Evolutionary conservation across 2,888 invertebrate species (phyloP), one percentile per base, ranked within the genome.

Genomic region (Cistogaster globosa): DNA sequence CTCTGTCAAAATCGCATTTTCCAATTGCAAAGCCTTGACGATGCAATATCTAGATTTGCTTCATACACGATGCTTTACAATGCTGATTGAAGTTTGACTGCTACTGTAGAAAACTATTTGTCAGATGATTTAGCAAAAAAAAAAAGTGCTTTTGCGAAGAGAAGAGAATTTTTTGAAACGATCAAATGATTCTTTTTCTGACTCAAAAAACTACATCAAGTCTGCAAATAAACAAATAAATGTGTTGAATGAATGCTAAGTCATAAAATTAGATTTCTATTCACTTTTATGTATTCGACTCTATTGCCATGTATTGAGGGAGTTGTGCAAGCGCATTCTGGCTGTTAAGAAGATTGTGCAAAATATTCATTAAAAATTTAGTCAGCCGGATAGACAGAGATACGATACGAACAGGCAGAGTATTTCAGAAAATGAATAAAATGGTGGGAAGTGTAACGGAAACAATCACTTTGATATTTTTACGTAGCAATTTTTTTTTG

Each of bases 401-500:
- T 26, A 26, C 26, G 48, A 48, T 16, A 36, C 63, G 62, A 69
- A 0, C 51, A 65, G 32, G 0, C 63, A 80, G 55, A 42, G 53
- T 82, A 22, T 82, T n/a, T 75, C 71, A 78, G 82, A 75, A 85
- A 85, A 82, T 48, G 71, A 60, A 75, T 75, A 76, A 75, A 84
- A 74, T 72, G 78, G 82, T 79, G 82, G 82, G 85, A 85, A 85
- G 85, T 75, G 53, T 78, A 82, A 75, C 85, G 82, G 85, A 85
- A 85, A 82, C 65, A 75, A 74, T 74, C 58, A 84, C 42, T 53
- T 53, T 57, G 18, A 63, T 51, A 60, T 71, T 71, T 60, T 75
- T 72, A 16, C 26, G 2, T 58, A 32, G 38, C 16, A 48, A 32
- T n/a, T 42, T 62, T n/a, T 42, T 62, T 2, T 62, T 72, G 20